Conservation (phyloP, 2,797 vertebrate species). For the Clarias pachynema region DNA sequence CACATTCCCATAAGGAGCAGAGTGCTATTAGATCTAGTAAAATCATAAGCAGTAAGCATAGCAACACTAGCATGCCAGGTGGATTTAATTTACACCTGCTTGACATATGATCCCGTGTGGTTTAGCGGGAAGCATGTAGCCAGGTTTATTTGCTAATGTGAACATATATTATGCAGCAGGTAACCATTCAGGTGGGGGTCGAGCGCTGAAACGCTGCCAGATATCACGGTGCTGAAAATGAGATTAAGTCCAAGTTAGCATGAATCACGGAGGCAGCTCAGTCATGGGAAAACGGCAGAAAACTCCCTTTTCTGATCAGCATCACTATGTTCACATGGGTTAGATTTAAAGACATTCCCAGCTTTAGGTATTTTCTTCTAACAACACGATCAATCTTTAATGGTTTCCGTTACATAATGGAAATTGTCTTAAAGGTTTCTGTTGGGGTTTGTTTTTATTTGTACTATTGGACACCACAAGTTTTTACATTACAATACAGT, state of each 20-base stretch:
- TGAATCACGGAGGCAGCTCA: neutral
- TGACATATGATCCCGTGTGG: neutral
- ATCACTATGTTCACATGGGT: neutral
- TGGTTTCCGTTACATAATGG: neutral
- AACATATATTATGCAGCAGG: constrained; percentile 14
- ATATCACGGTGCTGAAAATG: neutral
- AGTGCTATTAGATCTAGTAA: neutral
- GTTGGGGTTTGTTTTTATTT: neutral
- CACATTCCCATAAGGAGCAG: neutral
- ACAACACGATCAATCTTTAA: neutral
- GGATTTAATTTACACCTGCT: neutral
- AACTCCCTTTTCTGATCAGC: neutral
- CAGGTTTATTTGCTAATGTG: constrained; percentile 9
- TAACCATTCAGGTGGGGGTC: neutral
- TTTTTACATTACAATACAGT: neutral
- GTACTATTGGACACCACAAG: neutral
- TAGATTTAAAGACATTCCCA: neutral
- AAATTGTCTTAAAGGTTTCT: neutral
- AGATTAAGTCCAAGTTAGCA: neutral
- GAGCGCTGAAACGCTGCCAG: constrained; percentile 2
- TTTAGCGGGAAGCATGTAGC: constrained; percentile 1
- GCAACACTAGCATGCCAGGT: neutral
- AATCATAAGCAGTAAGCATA: neutral
- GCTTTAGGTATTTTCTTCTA: neutral
- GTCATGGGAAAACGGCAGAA: neutral